phyloP scores from a whole-genome alignment of 2,113 vertebrate species.

The Microtus pennsylvanicus region DNA sequence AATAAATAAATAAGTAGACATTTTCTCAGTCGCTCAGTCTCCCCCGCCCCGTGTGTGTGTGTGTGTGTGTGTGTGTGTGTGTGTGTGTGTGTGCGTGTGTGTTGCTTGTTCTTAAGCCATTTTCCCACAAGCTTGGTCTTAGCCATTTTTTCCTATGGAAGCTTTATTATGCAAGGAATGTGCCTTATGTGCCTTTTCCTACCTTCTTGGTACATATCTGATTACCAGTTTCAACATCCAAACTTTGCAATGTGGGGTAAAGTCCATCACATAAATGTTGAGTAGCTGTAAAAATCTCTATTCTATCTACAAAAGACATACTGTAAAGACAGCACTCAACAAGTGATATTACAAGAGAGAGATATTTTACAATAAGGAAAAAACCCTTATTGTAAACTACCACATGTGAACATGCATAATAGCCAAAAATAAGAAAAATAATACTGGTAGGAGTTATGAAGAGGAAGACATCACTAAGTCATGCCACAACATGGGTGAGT shows the following conservation, averaged over 20 bases:
- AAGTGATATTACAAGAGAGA: background rate
- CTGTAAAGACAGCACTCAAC: background rate
- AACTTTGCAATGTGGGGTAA: background rate
- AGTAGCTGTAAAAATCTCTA: background rate
- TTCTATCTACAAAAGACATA: background rate
- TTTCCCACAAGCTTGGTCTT: no score
- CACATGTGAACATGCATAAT: background rate
- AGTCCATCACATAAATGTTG: background rate
- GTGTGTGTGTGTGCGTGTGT: background rate
- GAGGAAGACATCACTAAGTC: background rate
- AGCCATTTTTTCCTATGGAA: background rate
- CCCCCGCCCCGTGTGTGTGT: background rate
- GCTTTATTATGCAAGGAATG: background rate
- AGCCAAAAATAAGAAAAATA: background rate
- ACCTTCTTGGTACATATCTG: background rate
- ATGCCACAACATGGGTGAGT: background rate
- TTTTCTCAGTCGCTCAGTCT: background rate
- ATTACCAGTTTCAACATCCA: background rate
- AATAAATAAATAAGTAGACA: no score
- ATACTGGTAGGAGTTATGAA: background rate
- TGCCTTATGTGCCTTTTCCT: background rate
- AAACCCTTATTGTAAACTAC: background rate
- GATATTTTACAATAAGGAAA: background rate
- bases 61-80: background rate
- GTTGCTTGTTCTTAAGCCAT: background rate